These are phyloP conservation scores for Diploptera punctata DNA, from an alignment of 2,888 invertebrate species.

Conservation along the genomic window DNA sequence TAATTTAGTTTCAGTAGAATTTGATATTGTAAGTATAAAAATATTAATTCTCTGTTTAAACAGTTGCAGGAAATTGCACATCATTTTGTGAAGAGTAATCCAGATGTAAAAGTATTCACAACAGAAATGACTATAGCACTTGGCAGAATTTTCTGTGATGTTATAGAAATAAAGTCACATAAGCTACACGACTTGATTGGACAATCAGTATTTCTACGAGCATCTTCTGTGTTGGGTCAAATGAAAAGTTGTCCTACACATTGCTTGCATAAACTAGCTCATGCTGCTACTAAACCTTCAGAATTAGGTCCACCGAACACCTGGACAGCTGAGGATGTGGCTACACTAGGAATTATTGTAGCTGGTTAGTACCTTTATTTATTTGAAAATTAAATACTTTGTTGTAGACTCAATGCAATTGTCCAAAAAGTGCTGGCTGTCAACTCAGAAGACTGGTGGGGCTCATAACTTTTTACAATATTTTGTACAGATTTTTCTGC, in stretches of 20 bases:
- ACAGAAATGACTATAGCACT: constrained; percentile 30
- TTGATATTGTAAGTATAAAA: too few species aligned
- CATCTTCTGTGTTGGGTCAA: constrained; percentile 35
- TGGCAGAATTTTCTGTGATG: constrained; percentile 35
- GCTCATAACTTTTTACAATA: too few species aligned
- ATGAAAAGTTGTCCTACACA: constrained; percentile 37
- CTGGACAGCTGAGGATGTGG: constrained; percentile 44
- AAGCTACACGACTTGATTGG: constrained; percentile 18
- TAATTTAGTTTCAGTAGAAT: background rate
- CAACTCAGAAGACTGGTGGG: too few species aligned
- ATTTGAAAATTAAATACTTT: too few species aligned
- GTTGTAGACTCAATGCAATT: too few species aligned
- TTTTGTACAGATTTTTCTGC: too few species aligned
- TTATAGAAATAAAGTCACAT: background rate
- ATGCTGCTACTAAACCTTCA: constrained; percentile 33
- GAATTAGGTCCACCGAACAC: constrained; percentile 40
- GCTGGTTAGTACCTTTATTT: constrained; percentile 41
- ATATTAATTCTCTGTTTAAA: too few species aligned
- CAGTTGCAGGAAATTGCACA: background rate
- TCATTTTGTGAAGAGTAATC: constrained; percentile 4
- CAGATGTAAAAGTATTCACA: background rate
- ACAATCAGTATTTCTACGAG: constrained; percentile 22
- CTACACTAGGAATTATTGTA: constrained; percentile 43
- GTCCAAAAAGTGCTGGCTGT: too few species aligned
- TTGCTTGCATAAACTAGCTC: constrained; percentile 40